A percentile compares a stretch with the other conserved stretches of the same genome.
Evolutionary conservation across 2,113 vertebrate genomes (phyloP).

Genomic region (Ptyas mucosa): DNA sequence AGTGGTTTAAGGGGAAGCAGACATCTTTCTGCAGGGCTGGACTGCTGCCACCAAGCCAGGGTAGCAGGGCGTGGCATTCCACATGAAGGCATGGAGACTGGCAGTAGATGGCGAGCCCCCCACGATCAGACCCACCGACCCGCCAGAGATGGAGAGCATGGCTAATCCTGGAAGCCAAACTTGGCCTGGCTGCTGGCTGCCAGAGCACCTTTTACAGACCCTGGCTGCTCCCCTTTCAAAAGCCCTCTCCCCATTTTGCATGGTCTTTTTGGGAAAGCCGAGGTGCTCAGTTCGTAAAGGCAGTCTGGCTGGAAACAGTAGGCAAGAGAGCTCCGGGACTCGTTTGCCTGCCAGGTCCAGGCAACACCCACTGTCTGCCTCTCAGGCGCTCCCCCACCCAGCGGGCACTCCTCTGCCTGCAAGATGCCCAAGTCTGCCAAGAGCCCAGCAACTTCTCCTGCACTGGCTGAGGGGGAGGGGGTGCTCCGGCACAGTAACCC

Average conservation of each 20-base stretch:
- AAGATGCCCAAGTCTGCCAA: not conserved
- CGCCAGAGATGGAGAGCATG: not conserved
- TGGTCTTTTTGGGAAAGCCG: not conserved
- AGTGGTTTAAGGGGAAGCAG: not conserved
- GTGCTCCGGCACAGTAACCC: too few species aligned
- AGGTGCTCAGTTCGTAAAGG: not conserved
- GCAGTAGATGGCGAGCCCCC: not conserved
- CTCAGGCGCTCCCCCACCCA: not conserved
- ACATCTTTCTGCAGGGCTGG: not conserved
- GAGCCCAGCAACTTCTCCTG: not conserved
- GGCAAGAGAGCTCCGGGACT: not conserved
- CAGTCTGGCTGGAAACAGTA: not conserved
- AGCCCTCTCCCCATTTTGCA: not conserved
- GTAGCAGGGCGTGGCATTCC: not conserved
- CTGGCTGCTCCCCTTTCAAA: not conserved
- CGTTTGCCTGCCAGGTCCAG: not conserved
- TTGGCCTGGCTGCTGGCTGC: not conserved
- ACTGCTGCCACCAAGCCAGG: not conserved
- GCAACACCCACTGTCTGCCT: not conserved
- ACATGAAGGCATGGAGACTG: not conserved
- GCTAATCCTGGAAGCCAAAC: not conserved
- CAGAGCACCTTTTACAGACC: not conserved
- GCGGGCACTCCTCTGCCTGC: not conserved
- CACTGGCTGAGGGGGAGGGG: accelerated
- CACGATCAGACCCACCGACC: not conserved